These are phyloP conservation scores for Encarsia formosa DNA, from an alignment of 2,888 invertebrate genomes.

Conservation along the genomic window DNA sequence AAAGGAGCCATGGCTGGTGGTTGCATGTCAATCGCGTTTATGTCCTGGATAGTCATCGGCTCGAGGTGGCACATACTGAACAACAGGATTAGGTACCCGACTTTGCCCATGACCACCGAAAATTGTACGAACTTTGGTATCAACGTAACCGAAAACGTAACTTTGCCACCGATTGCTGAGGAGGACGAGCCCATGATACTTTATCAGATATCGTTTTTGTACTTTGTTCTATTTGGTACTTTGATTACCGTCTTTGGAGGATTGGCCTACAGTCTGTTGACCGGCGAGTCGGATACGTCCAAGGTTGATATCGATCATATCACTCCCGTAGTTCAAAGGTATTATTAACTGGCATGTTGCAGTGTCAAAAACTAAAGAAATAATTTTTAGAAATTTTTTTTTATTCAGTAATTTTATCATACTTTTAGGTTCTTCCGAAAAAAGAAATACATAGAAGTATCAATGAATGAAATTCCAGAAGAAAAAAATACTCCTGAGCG, in stretches of 20 bases:
- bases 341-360: too few species aligned
- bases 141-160: neutral
- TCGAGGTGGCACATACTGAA: constrained; percentile 36
- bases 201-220: constrained; percentile 65
- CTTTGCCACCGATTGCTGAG: neutral
- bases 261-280: constrained; percentile 60
- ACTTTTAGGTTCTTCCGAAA: constrained; percentile 30
- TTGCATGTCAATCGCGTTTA: constrained; percentile 33
- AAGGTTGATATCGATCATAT: constrained; percentile 61
- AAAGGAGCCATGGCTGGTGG: constrained; percentile 58
- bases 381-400: too few species aligned
- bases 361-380: too few species aligned
- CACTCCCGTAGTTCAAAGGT: constrained; percentile 56
- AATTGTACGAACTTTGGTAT: constrained; percentile 24
- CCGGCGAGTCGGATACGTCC: constrained; percentile 55
- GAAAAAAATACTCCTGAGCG: too few species aligned
- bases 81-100: constrained; percentile 27
- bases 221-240: constrained; percentile 64
- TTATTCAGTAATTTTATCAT: too few species aligned
- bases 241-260: constrained; percentile 59
- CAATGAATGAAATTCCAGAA: constrained; percentile 28
- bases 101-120: constrained; percentile 33
- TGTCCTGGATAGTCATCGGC: constrained; percentile 40
- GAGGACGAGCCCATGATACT: constrained; percentile 51
- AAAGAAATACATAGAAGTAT: constrained; percentile 29